Conservation (phyloP, 2,113 vertebrate species). For the Coptodon bakossiorum region DNA sequence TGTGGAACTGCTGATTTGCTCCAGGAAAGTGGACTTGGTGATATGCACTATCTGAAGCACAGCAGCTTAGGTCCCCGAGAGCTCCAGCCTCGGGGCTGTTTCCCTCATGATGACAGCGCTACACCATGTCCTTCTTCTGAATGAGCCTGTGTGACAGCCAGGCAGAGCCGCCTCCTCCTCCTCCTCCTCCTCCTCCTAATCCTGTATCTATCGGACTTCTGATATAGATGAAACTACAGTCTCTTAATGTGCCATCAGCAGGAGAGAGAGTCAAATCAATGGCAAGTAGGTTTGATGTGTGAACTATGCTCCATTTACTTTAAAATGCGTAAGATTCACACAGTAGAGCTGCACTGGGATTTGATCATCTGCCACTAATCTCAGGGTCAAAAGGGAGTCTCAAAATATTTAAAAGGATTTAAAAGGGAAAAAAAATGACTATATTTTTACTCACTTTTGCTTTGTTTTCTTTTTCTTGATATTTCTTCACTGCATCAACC, state of each 20-base stretch:
- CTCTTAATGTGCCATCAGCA: slow-evolving; percentile 9
- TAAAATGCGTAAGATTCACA: background rate
- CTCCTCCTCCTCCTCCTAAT: background rate
- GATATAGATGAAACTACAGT: background rate
- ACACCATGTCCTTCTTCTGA: slow-evolving; percentile 33
- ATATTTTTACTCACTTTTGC: background rate
- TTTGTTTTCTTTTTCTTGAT: background rate
- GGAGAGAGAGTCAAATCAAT: background rate
- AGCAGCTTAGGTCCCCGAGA: background rate
- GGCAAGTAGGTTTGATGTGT: background rate
- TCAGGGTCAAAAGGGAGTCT: background rate
- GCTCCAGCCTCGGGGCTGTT: slow-evolving; percentile 15
- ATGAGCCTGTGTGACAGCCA: slow-evolving; percentile 17
- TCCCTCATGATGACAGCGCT: slow-evolving; percentile 29
- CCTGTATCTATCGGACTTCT: background rate
- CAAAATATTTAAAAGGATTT: background rate
- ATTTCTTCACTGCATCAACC: background rate
- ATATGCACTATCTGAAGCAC: background rate
- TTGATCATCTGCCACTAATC: background rate
- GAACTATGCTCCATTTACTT: background rate
- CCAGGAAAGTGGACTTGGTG: slow-evolving; percentile 40
- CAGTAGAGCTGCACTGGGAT: background rate
- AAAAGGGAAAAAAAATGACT: background rate
- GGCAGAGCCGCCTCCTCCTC: background rate
- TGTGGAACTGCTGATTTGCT: slow-evolving; percentile 22